Evolutionary conservation across 2,113 vertebrate genomes (phyloP).

Genomic region (Spilogale gracilis): DNA sequence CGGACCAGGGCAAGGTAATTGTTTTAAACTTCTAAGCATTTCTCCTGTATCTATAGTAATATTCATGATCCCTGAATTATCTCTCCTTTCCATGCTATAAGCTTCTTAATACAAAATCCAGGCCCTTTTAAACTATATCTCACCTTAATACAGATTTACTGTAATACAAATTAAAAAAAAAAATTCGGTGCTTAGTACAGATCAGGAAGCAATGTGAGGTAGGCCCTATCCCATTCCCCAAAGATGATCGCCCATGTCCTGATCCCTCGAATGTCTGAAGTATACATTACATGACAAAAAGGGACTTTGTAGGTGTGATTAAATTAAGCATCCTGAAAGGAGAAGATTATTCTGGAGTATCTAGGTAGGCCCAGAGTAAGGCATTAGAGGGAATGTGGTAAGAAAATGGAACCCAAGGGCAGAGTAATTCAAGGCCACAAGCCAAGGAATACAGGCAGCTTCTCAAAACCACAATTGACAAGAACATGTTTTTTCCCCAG

Average conservation of each 20-base stretch:
- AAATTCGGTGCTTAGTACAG: not conserved
- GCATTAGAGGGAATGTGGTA: not conserved
- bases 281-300: not conserved
- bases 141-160: no score
- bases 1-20: not conserved
- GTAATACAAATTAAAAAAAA: not conserved
- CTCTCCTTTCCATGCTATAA: not conserved
- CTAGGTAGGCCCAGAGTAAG: not conserved
- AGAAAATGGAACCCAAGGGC: not conserved
- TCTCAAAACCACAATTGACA: not conserved
- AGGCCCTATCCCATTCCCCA: not conserved
- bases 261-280: not conserved
- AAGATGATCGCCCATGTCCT: not conserved
- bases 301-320: not conserved
- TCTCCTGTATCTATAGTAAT: not conserved
- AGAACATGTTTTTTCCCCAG: not conserved
- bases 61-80: not conserved
- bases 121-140: not conserved
- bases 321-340: not conserved
- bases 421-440: not conserved
- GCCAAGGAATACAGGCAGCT: not conserved
- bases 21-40: not conserved
- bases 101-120: not conserved
- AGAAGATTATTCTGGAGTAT: not conserved
- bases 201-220: not conserved